Base-by-base conservation (phyloP, 2,113 vertebrate genomes). In the Oenanthe melanoleuca region DNA sequence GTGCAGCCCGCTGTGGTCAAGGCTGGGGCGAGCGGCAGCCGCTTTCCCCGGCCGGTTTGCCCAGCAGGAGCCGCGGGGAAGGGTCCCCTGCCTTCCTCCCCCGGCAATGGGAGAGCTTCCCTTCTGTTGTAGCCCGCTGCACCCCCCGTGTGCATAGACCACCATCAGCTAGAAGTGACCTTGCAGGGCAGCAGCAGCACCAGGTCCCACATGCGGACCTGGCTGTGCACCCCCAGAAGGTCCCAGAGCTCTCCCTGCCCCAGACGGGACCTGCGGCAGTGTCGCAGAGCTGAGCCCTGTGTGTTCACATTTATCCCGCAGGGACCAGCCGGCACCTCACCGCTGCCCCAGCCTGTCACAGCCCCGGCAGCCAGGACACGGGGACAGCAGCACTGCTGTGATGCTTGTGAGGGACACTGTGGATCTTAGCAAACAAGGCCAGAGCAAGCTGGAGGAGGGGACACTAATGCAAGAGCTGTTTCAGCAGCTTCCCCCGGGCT, bases 231-330 rank as follows among this genome's bases (percentile, higher is more conserved):
- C 8, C 47, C 49, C 9, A 20, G 26, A 34, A 42, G 55, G 42
- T 11, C 3, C 11, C 8, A 1, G 69, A 50, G 6, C 34, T 12
- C 34, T 57, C 38, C 23, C 12, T 4, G 1, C 4, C n/a, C 53
- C 75, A 8, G 9, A n/a, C 31, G 24, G 14, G 20, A 14, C 22
- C 9, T 0, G 45, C 5, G 31, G 49, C n/a, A 40, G 37, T n/a
- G 63, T 20, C 50, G 34, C 1, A 0, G 31, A 19, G 40, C 82
- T 1, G n/a, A 53, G n/a, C 47, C 3, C 0, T 0, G 1, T 3
- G 4, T 15, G 33, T 7, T n/a, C 73, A 38, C 17, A 1, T 60
- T 5, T 10, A 8, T 15, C 45, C 53, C 44, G 3, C 1, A 1
- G 49, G 40, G 31, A 49, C 12, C 60, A 4, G 82, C 63, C 7